A percentile compares a stretch with the other conserved stretches of the same genome.
Conservation (phyloP, 2,888 invertebrate genomes). For the Pseudoips prasinana region DNA sequence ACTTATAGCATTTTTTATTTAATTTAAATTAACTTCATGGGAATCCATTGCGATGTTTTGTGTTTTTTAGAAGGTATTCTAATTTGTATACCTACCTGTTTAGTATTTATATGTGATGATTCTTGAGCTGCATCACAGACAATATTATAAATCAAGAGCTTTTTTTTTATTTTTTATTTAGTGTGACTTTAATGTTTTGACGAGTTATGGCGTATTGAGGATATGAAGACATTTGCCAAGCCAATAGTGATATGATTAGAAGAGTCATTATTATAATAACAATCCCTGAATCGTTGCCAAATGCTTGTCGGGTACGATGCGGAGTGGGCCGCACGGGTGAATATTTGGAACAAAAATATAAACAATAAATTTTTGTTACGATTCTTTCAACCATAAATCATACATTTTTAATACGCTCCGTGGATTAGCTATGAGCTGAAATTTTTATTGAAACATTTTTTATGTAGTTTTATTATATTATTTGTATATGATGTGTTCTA, state of each 20-base stretch:
- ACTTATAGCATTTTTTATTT: constrained; percentile 40
- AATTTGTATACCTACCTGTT: background rate
- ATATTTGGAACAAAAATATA: constrained; percentile 59
- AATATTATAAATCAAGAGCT: constrained; percentile 43
- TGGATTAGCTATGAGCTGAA: background rate
- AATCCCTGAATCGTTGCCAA: constrained; percentile 72
- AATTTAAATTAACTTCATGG: constrained; percentile 34
- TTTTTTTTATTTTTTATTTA: constrained; percentile 46
- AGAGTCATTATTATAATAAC: constrained; percentile 71
- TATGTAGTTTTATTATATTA: no score
- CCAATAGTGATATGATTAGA: constrained; percentile 71
- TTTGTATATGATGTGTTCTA: no score
- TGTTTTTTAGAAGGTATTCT: constrained; percentile 10
- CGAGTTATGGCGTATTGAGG: constrained; percentile 62
- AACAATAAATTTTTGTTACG: constrained; percentile 49
- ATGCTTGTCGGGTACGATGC: constrained; percentile 51
- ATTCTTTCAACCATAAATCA: constrained; percentile 50
- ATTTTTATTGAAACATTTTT: no score
- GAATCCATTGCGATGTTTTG: constrained; percentile 28
- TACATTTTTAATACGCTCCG: constrained; percentile 32
- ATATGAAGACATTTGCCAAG: constrained; percentile 62
- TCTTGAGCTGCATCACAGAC: background rate
- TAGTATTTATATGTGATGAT: background rate
- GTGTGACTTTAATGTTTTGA: constrained; percentile 58
- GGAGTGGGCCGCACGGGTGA: constrained; percentile 53